Evolutionary conservation across 2,113 vertebrate species (phyloP).

Genomic region (Sphaerodactylus townsendi): DNA sequence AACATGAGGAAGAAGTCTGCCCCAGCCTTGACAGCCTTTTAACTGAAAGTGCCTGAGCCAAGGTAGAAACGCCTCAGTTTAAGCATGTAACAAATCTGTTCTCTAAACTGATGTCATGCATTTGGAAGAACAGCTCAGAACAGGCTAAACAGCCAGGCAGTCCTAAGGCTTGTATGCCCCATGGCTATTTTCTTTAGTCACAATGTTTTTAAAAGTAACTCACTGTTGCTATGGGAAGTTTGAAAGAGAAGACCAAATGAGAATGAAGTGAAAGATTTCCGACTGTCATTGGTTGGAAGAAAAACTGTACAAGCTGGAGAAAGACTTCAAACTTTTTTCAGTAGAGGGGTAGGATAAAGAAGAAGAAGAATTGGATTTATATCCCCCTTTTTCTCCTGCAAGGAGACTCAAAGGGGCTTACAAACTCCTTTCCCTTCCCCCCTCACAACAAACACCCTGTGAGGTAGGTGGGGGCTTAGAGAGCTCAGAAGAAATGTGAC

Average conservation of each 20-base stretch:
- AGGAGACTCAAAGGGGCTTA: no score
- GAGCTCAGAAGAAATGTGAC: no score
- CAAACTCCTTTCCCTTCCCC: no score
- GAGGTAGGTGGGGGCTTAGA: no score
- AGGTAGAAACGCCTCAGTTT: background rate
- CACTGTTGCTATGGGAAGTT: background rate
- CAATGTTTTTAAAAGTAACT: background rate
- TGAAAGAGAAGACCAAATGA: background rate
- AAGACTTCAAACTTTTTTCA: no score
- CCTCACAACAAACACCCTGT: no score
- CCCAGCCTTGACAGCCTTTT: background rate
- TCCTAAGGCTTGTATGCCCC: background rate
- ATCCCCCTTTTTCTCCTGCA: no score
- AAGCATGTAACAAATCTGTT: background rate
- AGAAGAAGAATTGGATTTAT: no score
- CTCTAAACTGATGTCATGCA: background rate
- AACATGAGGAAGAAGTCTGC: background rate
- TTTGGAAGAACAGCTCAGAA: background rate
- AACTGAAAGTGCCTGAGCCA: background rate
- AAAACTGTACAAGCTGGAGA: no score
- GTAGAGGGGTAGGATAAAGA: no score
- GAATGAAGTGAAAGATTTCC: background rate
- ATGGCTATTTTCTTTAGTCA: background rate
- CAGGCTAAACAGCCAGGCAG: background rate
- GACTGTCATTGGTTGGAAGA: background rate